phyloP scores from a whole-genome alignment of 1,140 invertebrate genomes.

The Cotesia typhae region DNA sequence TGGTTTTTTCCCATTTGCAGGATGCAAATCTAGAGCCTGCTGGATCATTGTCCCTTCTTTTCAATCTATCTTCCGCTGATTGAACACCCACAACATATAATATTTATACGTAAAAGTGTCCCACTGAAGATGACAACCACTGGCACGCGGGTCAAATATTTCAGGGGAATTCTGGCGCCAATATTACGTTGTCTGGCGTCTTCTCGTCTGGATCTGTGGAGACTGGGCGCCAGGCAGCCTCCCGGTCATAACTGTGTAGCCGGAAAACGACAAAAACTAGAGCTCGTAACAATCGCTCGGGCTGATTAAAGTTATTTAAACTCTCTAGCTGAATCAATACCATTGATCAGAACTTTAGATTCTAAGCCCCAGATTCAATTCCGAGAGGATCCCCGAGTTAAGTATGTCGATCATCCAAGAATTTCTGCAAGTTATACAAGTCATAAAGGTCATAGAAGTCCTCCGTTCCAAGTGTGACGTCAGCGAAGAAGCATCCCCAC shows the following conservation, averaged over 20 bases:
- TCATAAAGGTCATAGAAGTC: no score
- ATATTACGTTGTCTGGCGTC: conserved; percentile 24
- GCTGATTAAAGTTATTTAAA: no score
- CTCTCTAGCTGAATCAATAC: no score
- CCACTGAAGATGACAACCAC: background rate
- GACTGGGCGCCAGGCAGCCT: conserved; percentile 34
- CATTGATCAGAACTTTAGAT: no score
- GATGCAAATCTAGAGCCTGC: background rate
- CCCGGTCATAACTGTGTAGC: background rate
- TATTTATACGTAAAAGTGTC: background rate
- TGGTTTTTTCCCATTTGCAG: background rate
- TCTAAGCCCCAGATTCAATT: no score
- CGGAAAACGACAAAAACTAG: no score
- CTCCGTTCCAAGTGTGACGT: no score
- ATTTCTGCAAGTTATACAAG: no score
- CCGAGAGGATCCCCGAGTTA: no score
- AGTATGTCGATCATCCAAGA: no score
- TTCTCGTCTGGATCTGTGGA: conserved; percentile 25
- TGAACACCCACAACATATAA: conserved; percentile 25
- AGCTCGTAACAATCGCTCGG: no score
- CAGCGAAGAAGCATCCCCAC: no score
- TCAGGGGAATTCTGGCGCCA: conserved; percentile 27
- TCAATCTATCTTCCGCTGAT: conserved; percentile 27
- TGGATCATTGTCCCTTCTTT: conserved; percentile 30
- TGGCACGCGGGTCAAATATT: background rate